Percentiles rank a stretch among this genome's conserved stretches.
phyloP scores from a whole-genome alignment of 1,140 invertebrate genomes.

The Helicoverpa armigera region DNA sequence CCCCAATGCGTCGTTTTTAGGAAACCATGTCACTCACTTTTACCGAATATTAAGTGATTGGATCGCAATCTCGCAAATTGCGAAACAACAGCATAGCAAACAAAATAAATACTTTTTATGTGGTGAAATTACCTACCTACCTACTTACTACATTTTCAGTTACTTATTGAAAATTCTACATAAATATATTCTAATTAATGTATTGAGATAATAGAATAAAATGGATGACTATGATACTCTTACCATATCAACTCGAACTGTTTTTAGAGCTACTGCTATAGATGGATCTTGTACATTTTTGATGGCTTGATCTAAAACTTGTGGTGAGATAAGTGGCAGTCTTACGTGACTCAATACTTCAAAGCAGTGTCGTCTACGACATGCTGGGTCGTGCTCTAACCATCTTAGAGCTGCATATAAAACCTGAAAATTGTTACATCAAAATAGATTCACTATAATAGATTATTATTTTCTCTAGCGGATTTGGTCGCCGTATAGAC shows the following conservation, averaged over 20 bases:
- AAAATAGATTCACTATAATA: background rate
- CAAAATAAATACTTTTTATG: too few species aligned
- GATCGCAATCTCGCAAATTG: too few species aligned
- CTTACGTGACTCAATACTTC: slow-evolving; percentile 95
- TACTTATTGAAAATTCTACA: too few species aligned
- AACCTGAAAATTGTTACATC: slow-evolving; percentile 86
- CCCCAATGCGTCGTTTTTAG: too few species aligned
- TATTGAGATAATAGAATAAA: background rate
- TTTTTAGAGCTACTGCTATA: slow-evolving; percentile 92
- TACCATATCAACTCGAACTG: slow-evolving; percentile 93
- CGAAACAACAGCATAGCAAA: too few species aligned
- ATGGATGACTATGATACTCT: slow-evolving; percentile 39
- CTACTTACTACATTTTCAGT: too few species aligned
- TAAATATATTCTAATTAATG: too few species aligned
- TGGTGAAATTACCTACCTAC: too few species aligned
- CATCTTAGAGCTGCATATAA: slow-evolving; percentile 96
- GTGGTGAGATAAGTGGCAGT: slow-evolving; percentile 94
- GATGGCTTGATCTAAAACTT: slow-evolving; percentile 93
- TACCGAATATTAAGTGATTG: too few species aligned
- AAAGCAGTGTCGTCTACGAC: slow-evolving; percentile 94
- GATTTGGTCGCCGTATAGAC: too few species aligned
- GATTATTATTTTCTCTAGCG: too few species aligned
- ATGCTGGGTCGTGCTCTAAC: slow-evolving; percentile 94
- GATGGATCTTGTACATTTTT: slow-evolving; percentile 93
- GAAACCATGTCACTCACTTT: too few species aligned